Evolutionary conservation across 64 coral and sea anemone genomes (phyloP), one percentile per base, ranked within the genome.

Genomic region (Astreopora myriophthalma): DNA sequence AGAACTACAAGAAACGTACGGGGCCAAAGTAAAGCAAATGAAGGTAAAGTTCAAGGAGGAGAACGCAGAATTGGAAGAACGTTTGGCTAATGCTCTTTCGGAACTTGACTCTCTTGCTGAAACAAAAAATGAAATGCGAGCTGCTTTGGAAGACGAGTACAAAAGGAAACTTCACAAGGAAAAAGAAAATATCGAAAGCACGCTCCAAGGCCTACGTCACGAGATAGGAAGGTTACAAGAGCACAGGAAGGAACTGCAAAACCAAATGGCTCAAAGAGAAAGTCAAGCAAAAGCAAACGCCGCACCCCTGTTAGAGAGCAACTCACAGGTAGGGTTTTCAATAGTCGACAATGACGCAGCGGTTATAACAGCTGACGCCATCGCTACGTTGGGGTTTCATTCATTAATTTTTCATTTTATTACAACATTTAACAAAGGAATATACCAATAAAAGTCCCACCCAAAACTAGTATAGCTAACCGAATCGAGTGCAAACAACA

Each of bases 121-220:
- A 87, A 61, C 7, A 14, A 88, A 97, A 34, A 63, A 85, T 13
- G 75, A 97, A 84, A 84, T 86, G 1, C 69, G 46, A 29, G 67
- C 67, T 14, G 29, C 79, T 26, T 49, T 85, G 16, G 87, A 97
- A 75, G 76, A 97, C 22, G 48, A 94, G 19, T 87, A 87, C 37
- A 75, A 40, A 33, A 40, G 72, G 67, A 97, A 89, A 36, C 88
- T 91, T 30, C 64, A 88, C 30, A 94, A 87, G 12, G 95, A 94
- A 82, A 97, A 94, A 65, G 72, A 90, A 81, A 97, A 97, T 9
- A 90, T 97, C 31, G 95, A 94, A 89, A 94, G 67, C 57, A 97
- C 87, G 3, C 84, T 97, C 2, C 36, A 97, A 17, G 46, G 51
- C 34, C 81, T 97, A 25, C 78, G 92, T 9, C 49, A 93, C 32